Percentiles rank a stretch among this genome's conserved stretches.
phyloP scores from a whole-genome alignment of 2,113 vertebrate species.

The Sisor rabdophorus region DNA sequence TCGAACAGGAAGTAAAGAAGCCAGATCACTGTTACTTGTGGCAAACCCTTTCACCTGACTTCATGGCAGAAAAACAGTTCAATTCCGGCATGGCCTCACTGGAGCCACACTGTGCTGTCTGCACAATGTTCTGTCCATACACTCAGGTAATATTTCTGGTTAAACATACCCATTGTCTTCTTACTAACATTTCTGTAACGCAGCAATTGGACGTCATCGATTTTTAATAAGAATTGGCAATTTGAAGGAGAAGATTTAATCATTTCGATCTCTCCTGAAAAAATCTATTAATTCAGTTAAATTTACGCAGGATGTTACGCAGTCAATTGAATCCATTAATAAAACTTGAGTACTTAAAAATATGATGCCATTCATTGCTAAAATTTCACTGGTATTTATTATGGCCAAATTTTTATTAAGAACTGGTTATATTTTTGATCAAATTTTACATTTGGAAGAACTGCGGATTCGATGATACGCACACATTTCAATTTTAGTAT shows the following conservation, averaged over 20 bases:
- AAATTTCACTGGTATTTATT: too few relatives aligned
- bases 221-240: neutral
- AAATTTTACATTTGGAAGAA: too few relatives aligned
- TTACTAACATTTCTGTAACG: neutral
- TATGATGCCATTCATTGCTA: too few relatives aligned
- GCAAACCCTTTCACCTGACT: slow-evolving; percentile 80
- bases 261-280: too few relatives aligned
- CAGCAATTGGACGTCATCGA: neutral
- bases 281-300: too few relatives aligned
- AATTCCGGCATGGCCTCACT: slow-evolving; percentile 80
- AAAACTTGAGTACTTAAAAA: too few relatives aligned
- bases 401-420: too few relatives aligned
- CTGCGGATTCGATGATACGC: too few relatives aligned
- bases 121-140: slow-evolving; percentile 87
- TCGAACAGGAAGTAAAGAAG: slow-evolving; percentile 74
- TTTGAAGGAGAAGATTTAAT: neutral
- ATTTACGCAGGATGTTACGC: too few relatives aligned
- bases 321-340: too few relatives aligned
- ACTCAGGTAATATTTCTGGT: slow-evolving; percentile 55
- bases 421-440: too few relatives aligned
- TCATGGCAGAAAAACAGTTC: slow-evolving; percentile 84
- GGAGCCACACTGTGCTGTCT: slow-evolving; percentile 87
- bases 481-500: too few relatives aligned
- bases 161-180: neutral
- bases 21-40: slow-evolving; percentile 79